Conservation (phyloP, 2,797 vertebrate genomes). For the Peromyscus eremicus region DNA sequence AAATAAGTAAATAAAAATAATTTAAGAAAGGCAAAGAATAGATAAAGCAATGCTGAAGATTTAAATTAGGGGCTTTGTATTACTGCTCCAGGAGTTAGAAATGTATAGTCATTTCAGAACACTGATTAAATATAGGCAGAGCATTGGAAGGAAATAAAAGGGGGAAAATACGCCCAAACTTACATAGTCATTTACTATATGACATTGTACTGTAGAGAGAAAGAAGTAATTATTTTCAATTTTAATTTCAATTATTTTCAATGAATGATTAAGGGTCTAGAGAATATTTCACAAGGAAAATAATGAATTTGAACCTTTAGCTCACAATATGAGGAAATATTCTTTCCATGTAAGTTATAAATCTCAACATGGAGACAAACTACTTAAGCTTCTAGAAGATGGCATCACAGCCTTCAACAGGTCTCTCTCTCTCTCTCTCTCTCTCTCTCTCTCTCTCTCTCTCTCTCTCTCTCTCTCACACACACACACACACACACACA, state of each 20-base stretch:
- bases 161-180: not conserved
- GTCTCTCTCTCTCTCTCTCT: no score
- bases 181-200: not conserved
- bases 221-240: not conserved
- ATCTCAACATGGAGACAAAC: not conserved
- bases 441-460: no score
- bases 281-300: constrained; percentile 46
- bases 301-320: not conserved
- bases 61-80: constrained; percentile 21
- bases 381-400: not conserved
- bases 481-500: not conserved
- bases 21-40: not conserved
- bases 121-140: constrained; percentile 2
- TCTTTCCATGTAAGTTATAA: no score
- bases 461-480: no score
- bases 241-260: not conserved
- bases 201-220: not conserved
- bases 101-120: constrained; percentile 39
- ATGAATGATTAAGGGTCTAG: not conserved
- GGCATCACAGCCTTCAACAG: not conserved
- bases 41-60: not conserved
- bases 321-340: not conserved
- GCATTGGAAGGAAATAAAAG: not conserved
- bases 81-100: constrained; percentile 40
- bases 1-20: not conserved